phyloP scores from a whole-genome alignment of 2,113 vertebrate genomes.

The Microcebus lehilahytsara region DNA sequence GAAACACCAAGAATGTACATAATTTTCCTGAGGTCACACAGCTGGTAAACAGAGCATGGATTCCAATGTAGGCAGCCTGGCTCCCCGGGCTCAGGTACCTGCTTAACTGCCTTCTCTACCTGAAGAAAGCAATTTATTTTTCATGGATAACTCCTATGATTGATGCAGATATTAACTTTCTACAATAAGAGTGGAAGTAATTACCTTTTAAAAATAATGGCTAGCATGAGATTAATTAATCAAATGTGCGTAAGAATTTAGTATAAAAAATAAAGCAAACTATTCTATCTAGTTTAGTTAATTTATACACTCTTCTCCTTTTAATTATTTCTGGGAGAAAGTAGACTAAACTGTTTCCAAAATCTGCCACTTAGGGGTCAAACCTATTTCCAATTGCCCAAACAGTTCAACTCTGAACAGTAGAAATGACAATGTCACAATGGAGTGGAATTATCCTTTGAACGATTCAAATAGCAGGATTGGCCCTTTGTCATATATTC shows the following conservation, averaged over 20 bases:
- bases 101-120: neutral
- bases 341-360: neutral
- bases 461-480: neutral
- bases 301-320: neutral
- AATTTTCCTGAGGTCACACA: neutral
- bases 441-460: neutral
- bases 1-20: neutral
- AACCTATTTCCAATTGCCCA: neutral
- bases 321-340: constrained; percentile 21
- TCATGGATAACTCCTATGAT: neutral
- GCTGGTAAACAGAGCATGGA: neutral
- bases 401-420: neutral
- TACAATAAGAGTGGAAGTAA: neutral
- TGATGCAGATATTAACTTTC: neutral
- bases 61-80: neutral
- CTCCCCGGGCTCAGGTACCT: neutral
- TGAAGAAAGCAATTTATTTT: neutral
- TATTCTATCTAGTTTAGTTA: neutral
- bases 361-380: neutral
- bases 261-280: neutral
- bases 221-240: neutral
- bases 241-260: neutral
- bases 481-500: neutral
- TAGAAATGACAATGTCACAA: neutral
- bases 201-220: constrained; percentile 40